A percentile compares a stretch with the other conserved stretches of the same genome.
phyloP scores from a whole-genome alignment of 1,140 invertebrate species.

The Mesaphorura yosii region DNA sequence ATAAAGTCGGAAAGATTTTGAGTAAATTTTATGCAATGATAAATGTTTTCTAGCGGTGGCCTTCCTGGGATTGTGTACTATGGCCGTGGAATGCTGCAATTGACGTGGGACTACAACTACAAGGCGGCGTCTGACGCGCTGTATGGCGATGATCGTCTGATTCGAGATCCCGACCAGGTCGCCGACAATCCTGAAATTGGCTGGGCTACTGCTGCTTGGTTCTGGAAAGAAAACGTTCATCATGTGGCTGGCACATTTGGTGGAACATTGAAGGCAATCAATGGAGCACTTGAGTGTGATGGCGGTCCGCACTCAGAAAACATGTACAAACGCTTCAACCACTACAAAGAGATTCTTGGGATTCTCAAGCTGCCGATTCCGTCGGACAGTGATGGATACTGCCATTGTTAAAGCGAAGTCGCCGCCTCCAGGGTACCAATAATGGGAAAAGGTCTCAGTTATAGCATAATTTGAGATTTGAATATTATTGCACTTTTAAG shows the following conservation, averaged over 20 bases:
- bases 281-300: conserved; percentile 18
- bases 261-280: conserved; percentile 11
- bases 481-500: too few relatives aligned
- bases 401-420: neutral
- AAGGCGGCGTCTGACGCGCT: conserved; percentile 8
- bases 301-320: conserved; percentile 8
- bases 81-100: conserved; percentile 17
- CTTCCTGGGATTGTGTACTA: conserved; percentile 13
- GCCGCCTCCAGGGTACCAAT: too few relatives aligned
- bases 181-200: conserved; percentile 11
- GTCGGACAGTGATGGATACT: conserved; percentile 5
- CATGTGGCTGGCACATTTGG: conserved; percentile 9
- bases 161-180: conserved; percentile 16
- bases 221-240: conserved; percentile 17
- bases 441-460: too few relatives aligned
- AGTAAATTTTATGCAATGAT: too few relatives aligned
- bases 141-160: conserved; percentile 11
- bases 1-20: too few relatives aligned
- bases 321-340: neutral
- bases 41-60: too few relatives aligned
- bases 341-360: conserved; percentile 4
- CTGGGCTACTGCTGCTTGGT: conserved; percentile 17
- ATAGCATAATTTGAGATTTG: too few relatives aligned
- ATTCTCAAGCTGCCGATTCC: neutral
- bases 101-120: conserved; percentile 21